Conservation (phyloP, 2,797 vertebrate genomes). For the Ataeniobius toweri region DNA sequence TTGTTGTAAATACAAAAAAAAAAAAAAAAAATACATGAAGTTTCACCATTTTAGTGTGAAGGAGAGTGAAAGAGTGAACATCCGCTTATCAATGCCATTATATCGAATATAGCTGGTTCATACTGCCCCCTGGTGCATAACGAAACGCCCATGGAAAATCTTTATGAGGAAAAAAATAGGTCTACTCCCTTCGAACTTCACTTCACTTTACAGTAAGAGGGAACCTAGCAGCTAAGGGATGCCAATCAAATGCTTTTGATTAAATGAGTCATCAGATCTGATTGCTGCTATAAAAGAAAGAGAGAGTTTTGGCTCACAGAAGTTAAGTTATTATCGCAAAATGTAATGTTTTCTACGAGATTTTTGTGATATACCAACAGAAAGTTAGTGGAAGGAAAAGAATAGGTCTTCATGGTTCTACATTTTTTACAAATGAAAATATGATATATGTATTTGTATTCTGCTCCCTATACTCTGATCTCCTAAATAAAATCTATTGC, state of each 20-base stretch:
- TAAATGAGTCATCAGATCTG: background rate
- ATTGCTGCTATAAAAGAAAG: background rate
- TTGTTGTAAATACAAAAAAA: background rate
- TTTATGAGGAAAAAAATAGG: background rate
- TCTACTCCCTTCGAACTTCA: background rate
- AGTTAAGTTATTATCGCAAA: background rate
- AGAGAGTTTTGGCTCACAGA: background rate
- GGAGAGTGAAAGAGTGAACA: background rate
- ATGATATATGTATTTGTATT: background rate
- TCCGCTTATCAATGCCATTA: background rate
- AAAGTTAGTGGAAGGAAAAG: no score
- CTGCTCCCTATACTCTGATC: no score
- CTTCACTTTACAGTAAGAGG: background rate
- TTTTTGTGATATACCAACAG: background rate
- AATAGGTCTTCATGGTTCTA: no score
- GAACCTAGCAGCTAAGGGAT: background rate
- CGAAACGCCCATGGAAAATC: background rate
- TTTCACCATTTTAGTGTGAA: background rate
- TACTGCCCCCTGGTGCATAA: slow-evolving; percentile 60
- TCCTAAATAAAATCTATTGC: no score
- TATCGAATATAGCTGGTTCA: background rate
- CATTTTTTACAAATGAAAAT: no score
- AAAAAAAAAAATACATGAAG: background rate
- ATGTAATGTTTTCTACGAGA: background rate
- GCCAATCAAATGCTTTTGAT: background rate